Evolutionary conservation across 2,888 invertebrate genomes (phyloP).

Genomic region (Leptinotarsa juncta): DNA sequence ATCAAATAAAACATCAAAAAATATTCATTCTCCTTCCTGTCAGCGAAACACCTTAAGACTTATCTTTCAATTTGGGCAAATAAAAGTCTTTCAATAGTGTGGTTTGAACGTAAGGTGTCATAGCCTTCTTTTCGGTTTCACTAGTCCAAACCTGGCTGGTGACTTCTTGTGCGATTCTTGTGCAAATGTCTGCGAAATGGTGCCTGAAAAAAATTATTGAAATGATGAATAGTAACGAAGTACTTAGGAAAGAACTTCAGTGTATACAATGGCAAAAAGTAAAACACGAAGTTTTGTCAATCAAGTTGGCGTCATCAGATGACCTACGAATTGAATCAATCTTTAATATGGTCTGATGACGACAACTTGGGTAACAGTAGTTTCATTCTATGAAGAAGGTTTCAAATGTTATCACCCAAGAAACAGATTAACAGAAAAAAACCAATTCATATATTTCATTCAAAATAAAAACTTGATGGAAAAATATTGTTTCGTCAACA

Average conservation of each 20-base stretch:
- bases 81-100: conserved; percentile 51
- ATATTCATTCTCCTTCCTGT: conserved; percentile 1
- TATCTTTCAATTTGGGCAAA: conserved; percentile 43
- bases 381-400: not conserved
- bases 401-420: too few species aligned
- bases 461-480: not conserved
- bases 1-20: not conserved
- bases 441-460: not conserved
- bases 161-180: conserved; percentile 49
- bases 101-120: conserved; percentile 47
- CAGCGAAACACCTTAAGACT: not conserved
- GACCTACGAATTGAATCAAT: not conserved
- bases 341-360: too few species aligned
- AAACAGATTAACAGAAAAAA: too few species aligned
- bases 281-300: not conserved
- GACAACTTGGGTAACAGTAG: not conserved
- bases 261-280: too few species aligned
- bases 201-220: conserved; percentile 43
- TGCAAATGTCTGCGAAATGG: conserved; percentile 59
- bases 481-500: not conserved
- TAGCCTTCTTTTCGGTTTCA: conserved; percentile 41
- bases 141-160: conserved; percentile 49
- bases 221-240: too few species aligned
- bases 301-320: not conserved
- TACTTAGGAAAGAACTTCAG: too few species aligned